Evolutionary conservation across 2,113 vertebrate species (phyloP), one percentile per base, ranked within the genome.

Genomic region (Heterochromis multidens): DNA sequence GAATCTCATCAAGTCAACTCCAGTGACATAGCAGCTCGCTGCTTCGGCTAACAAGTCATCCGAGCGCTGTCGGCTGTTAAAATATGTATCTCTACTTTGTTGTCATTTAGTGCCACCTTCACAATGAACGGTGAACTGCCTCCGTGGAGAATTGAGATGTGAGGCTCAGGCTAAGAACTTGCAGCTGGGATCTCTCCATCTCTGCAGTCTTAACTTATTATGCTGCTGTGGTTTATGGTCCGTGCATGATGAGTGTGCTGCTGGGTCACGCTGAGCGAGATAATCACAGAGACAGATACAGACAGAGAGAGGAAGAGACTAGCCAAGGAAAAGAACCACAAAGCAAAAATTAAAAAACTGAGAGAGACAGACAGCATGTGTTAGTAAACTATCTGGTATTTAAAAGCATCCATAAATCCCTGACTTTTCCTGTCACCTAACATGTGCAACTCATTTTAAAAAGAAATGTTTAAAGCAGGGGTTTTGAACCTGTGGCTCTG

Each of bases 181-280:
- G 87, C 72, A 14, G 81, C 86, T 79, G 61, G 76, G 79, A 80
- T 86, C 31, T 33, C 70, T 76, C 54, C 57, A 58, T 74, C 56
- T 70, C 83, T 61, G 65, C 86, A 84, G 86, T 29, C 57, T 77
- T 62, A 80, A 83, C 79, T 83, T 83, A 90, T 83, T 85, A 85
- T 33, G 72, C 89, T 77, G 91, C 79, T 72, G 63, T 56, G 87
- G 58, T 90, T 93, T 90, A 91, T 92, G 89, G 83, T 57, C 76
- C 60, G 40, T 90, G 85, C 67, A 91, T 78, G 88, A 92, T 77
- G 84, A 91, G 91, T 62, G 84, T 52, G 88, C 80, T 63, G 70
- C 82, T 49, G 84, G 79, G 81, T 85, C 76, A 74, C 61, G 62
- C 23, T 3, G n/a, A 40, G 83, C 7, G 31, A 93, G 80, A 84